Evolutionary conservation across 2,888 invertebrate genomes (phyloP).

Genomic region (Drosophila anomalata): DNA sequence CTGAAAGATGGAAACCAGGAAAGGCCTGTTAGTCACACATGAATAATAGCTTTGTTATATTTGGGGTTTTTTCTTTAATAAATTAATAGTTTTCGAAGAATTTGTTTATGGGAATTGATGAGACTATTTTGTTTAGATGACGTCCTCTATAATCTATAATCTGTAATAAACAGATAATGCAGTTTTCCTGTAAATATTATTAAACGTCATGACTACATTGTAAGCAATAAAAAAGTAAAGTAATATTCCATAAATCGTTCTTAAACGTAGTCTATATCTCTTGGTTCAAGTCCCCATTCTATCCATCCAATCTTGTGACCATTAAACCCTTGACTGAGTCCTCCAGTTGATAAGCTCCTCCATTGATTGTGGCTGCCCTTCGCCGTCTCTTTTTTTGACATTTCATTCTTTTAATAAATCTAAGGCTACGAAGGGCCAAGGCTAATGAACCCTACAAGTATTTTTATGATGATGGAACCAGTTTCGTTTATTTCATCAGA

Average conservation of each 20-base stretch:
- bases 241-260: neutral
- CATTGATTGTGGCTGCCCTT: slow-evolving; percentile 29
- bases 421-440: slow-evolving; percentile 46
- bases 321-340: neutral
- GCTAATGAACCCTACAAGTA: slow-evolving; percentile 54
- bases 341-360: slow-evolving; percentile 21
- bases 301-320: slow-evolving; percentile 2
- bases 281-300: neutral
- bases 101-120: neutral
- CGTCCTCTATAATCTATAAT: slow-evolving; percentile 4
- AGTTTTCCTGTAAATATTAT: slow-evolving; percentile 10
- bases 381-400: slow-evolving; percentile 27
- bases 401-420: slow-evolving; percentile 18
- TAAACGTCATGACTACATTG: slow-evolving; percentile 15
- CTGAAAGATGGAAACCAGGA: neutral
- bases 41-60: slow-evolving; percentile 22
- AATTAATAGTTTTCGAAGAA: neutral
- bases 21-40: slow-evolving; percentile 6
- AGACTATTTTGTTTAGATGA: slow-evolving; percentile 3
- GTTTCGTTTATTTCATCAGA: slow-evolving; percentile 23
- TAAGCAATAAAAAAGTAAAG: slow-evolving; percentile 5
- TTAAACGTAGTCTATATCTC: neutral
- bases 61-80: slow-evolving; percentile 2
- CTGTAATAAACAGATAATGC: slow-evolving; percentile 9
- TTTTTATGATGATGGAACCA: slow-evolving; percentile 17